Percentiles rank a stretch among this genome's conserved stretches.
Evolutionary conservation across 1,140 invertebrate species (phyloP).

Genomic region (Maconellicoccus hirsutus): DNA sequence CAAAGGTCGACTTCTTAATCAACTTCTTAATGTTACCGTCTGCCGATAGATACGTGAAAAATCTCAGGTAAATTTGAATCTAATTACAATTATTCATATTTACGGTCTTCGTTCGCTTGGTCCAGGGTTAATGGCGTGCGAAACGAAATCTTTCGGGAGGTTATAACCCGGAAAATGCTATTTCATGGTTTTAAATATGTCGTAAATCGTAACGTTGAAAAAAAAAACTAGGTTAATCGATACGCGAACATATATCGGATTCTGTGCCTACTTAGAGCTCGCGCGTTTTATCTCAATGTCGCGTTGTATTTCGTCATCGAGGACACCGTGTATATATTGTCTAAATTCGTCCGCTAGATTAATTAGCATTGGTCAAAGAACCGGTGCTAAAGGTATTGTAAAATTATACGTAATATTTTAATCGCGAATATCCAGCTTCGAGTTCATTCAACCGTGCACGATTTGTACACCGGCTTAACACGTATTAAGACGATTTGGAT

Average conservation of each 20-base stretch:
- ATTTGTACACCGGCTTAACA: neutral
- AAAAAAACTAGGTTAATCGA: too few species aligned
- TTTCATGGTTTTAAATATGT: neutral
- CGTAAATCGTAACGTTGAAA: too few species aligned
- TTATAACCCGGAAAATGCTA: neutral
- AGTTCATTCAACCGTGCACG: neutral
- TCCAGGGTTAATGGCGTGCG: constrained; percentile 1
- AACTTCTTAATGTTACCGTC: constrained; percentile 81
- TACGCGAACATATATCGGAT: too few species aligned
- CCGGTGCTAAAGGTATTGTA: too few species aligned
- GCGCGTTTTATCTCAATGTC: too few species aligned
- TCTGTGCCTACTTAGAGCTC: too few species aligned
- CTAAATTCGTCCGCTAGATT: too few species aligned
- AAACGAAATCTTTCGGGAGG: neutral
- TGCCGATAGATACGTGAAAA: constrained; percentile 71
- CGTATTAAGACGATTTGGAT: neutral
- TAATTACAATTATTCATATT: neutral
- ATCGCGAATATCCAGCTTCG: too few species aligned
- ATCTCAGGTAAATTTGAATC: constrained; percentile 52
- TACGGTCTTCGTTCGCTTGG: neutral
- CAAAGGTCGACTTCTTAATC: constrained; percentile 73
- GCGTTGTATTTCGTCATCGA: too few species aligned
- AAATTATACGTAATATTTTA: too few species aligned
- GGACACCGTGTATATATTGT: too few species aligned
- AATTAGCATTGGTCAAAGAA: too few species aligned